Conservation (phyloP, 1,140 invertebrate genomes). For the Hycleus cichorii region DNA sequence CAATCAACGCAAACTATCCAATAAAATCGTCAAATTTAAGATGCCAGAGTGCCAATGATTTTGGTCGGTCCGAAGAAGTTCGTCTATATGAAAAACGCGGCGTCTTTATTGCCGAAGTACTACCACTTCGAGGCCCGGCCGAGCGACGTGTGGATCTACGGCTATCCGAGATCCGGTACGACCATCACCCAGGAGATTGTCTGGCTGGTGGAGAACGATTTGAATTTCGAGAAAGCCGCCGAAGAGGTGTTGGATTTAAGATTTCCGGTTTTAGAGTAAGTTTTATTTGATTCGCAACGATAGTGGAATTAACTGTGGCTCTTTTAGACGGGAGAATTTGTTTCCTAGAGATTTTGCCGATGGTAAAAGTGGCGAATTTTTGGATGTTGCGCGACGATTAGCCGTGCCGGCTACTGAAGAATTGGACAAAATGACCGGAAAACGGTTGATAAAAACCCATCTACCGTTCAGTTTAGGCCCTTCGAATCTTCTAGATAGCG, state of each 20-base stretch:
- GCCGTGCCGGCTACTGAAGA: background rate
- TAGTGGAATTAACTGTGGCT: no score
- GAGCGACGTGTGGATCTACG: slow-evolving; percentile 62
- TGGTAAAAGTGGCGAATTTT: background rate
- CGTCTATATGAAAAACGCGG: slow-evolving; percentile 57
- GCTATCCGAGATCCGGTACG: slow-evolving; percentile 69
- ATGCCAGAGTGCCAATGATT: background rate
- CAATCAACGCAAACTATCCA: background rate
- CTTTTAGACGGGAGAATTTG: background rate
- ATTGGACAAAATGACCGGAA: background rate
- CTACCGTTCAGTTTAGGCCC: slow-evolving; percentile 61
- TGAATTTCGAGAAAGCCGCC: slow-evolving; percentile 55
- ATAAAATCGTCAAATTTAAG: no score
- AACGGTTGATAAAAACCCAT: slow-evolving; percentile 58
- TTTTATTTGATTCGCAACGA: background rate
- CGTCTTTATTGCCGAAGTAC: slow-evolving; percentile 51
- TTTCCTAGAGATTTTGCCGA: background rate
- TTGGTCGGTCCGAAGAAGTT: slow-evolving; percentile 60
- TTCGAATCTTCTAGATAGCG: slow-evolving; percentile 50
- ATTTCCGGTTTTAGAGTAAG: slow-evolving; percentile 41
- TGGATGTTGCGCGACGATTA: background rate
- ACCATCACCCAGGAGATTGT: slow-evolving; percentile 70
- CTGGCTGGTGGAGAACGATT: slow-evolving; percentile 61
- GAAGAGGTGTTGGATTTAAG: slow-evolving; percentile 37
- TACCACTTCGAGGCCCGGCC: slow-evolving; percentile 13